Conservation (phyloP, 2,888 invertebrate genomes). For the Drymonia ruficornis region DNA sequence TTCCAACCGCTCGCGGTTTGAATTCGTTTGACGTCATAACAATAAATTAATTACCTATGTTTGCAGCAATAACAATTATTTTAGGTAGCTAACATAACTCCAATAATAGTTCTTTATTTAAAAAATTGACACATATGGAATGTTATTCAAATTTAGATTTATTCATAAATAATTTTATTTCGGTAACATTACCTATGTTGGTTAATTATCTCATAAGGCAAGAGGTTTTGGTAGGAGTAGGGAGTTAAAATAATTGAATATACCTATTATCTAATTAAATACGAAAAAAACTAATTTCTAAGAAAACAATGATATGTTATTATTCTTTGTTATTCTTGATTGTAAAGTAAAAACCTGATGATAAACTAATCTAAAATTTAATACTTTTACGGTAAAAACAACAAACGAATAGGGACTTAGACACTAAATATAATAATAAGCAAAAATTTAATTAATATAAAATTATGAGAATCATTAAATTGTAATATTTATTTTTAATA, state of each 20-base stretch:
- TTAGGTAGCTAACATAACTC: no score
- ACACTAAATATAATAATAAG: background rate
- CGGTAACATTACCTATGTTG: no score
- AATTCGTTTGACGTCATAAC: background rate
- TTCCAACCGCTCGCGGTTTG: background rate
- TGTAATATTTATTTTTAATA: no score
- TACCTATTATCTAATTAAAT: no score
- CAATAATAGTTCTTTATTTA: no score
- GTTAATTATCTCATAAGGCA: conserved; percentile 38
- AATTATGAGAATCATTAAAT: conserved; percentile 31
- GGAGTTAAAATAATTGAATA: background rate
- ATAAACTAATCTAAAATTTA: conserved; percentile 58
- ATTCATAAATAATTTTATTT: no score
- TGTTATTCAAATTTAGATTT: background rate
- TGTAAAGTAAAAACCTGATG: conserved; percentile 32
- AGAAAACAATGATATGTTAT: conserved; percentile 68
- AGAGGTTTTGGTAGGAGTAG: conserved; percentile 39
- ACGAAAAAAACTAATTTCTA: conserved; percentile 3
- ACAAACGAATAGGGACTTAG: conserved; percentile 17
- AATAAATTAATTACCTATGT: background rate
- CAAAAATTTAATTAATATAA: conserved; percentile 1
- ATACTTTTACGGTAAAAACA: conserved; percentile 72
- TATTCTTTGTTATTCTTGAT: conserved; percentile 79
- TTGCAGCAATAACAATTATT: no score
- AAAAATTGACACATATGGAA: background rate